Base-by-base conservation (phyloP, 1,140 invertebrate genomes). In the Drosophila jambulina region DNA sequence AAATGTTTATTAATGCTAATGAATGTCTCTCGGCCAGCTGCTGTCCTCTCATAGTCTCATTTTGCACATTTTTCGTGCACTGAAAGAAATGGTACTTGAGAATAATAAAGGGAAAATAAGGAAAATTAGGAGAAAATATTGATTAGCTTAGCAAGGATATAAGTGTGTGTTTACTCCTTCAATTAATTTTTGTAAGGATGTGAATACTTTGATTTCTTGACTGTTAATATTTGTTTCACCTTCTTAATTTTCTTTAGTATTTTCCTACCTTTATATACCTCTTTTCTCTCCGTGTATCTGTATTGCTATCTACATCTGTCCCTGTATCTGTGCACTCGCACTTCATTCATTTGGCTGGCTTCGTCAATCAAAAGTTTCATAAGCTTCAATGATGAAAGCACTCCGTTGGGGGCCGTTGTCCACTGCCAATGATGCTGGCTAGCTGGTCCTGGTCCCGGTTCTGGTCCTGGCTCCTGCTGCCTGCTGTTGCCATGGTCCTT, bases 1-100 rank as follows among this genome's bases (percentile, higher is more conserved):
- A 67, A 83, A 78, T 78, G 76, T 71, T 76, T 80, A 76, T 76
- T 71, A 83, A 76, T 84, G 80, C 70, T 84, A 83, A 83, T 80
- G 60, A 76, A 72, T 71, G 62, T 77, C 53, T 53, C 74, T 59
- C 38, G 67, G 46, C 62, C 67, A 70, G 67, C 46, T 70, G 67
- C 48, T 70, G 67, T 70, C 63, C 67, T 70, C 63, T 56, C 67
- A 68, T 70, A 48, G 51, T 29, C 46, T 51, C 21, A 69, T 43
- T 43, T 36, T 10, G 21, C 15, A 71, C 45, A 57, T 49, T 59
- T 36, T 29, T 2, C n/a, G 53, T 59, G 3, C 62, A 64, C 38
- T 34, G 17, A 13, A 13, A 7, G 21, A 32, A 49, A 32, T 23
- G 3, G 1, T 2, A 4, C 0, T 54, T 2, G 7, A 23, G 17